Evolutionary conservation across 64 coral and sea anemone species (phyloP).

Genomic region (Acropora tenuis): DNA sequence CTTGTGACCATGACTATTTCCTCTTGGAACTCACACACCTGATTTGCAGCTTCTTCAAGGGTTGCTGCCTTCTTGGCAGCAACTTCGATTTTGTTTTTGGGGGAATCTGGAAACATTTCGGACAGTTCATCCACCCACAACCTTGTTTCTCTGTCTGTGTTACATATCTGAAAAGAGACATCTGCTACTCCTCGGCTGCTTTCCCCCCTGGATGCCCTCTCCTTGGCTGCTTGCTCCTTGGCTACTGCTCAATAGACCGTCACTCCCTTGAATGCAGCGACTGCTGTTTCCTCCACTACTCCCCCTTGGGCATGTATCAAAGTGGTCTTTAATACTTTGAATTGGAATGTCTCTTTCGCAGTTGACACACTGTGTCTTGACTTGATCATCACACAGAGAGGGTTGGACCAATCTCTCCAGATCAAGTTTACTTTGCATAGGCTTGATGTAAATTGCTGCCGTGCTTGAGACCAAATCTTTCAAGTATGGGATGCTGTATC

Average conservation of each 20-base stretch:
- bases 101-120: background rate
- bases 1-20: background rate
- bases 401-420: background rate
- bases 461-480: constrained; percentile 15
- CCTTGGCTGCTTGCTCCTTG: constrained; percentile 36
- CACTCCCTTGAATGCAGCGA: too few species aligned
- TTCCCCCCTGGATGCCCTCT: background rate
- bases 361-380: constrained; percentile 56
- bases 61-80: background rate
- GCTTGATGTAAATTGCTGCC: constrained; percentile 20
- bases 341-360: constrained; percentile 44
- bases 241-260: background rate
- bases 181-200: background rate
- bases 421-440: constrained; percentile 51
- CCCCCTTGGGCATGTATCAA: constrained; percentile 28
- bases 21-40: constrained; percentile 5
- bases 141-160: background rate
- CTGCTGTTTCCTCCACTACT: too few species aligned
- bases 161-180: background rate
- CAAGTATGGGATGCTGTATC: constrained; percentile 24
- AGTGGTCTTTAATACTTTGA: constrained; percentile 38
- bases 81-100: background rate
- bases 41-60: constrained; percentile 14
- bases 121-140: background rate
- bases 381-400: background rate